Evolutionary conservation across 2,797 vertebrate genomes (phyloP).

Genomic region (Acanthurus leucopareius): DNA sequence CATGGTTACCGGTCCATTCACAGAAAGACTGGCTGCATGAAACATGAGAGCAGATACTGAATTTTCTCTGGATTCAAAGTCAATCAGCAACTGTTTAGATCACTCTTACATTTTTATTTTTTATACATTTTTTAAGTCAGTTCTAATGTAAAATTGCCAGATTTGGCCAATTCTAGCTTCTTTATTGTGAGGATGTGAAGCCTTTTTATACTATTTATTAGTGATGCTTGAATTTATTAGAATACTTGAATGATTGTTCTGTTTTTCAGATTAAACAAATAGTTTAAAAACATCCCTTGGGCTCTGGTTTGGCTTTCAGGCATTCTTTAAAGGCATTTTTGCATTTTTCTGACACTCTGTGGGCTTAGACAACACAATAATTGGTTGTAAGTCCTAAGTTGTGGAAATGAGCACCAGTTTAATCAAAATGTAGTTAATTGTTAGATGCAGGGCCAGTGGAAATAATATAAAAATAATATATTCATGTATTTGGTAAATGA

Average conservation of each 20-base stretch:
- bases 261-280: background rate
- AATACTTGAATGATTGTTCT: background rate
- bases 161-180: background rate
- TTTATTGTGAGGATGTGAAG: background rate
- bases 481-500: background rate
- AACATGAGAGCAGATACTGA: background rate
- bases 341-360: background rate
- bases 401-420: background rate
- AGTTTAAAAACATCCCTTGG: background rate
- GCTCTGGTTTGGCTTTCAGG: background rate
- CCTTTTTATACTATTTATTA: background rate
- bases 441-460: background rate
- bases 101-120: background rate
- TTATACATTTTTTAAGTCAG: background rate
- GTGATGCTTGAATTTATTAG: too few relatives aligned
- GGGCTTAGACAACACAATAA: background rate
- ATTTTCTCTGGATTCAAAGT: background rate
- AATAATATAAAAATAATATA: background rate
- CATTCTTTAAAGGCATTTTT: too few relatives aligned
- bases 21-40: background rate
- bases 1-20: conserved; percentile 74
- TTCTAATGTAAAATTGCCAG: background rate
- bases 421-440: background rate
- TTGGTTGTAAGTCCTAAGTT: background rate
- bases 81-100: background rate